Base-by-base conservation (phyloP, 2,797 vertebrate species). In the Ctenosaura bakeri region DNA sequence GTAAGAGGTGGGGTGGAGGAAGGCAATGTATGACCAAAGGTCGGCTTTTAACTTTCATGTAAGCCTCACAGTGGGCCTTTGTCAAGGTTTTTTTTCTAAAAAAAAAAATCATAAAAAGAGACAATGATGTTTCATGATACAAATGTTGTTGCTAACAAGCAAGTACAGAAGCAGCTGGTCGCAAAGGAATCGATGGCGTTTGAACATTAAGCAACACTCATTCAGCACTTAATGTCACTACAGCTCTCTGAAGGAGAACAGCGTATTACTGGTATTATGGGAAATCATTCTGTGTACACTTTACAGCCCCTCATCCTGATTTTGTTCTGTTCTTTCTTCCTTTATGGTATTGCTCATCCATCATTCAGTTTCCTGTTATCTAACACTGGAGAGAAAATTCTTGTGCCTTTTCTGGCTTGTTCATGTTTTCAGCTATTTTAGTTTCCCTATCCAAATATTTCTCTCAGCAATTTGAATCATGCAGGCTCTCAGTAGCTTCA, bases 91-190 rank as follows among this genome's bases (percentile, higher is more conserved):
- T 92, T 95, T 86, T 95, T 91, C 93, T 88, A 91, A 4, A 79
- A 87, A 4, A 79, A 87, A 62, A 79, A 87, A 62, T 62, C 85
- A 66, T 91, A 78, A 52, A 54, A 85, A 92, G 84, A 42, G 86
- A 77, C 66, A 94, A 88, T 90, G 91, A 66, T 42, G 1, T 88
- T 96, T 95, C 90, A 92, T 90, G 92, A 93, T 91, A 94, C 13
- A 87, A 95, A 92, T 64, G 81, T 79, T 91, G 93, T 81, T 74
- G 82, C 90, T 94, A 88, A 91, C 0, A 0, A 92, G 92, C 83
- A 90, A 94, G 89, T 62, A 16, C n/a, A 82, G 91, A 69, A 89
- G 84, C 54, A 89, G 46, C 74, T 93, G 13, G 83, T 93, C 90
- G 92, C 89, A 82, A 90, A 89, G 90, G 91, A 78, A 88, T 88